phyloP scores from a whole-genome alignment of 2,797 vertebrate genomes.

The Syndactyla subalaris region DNA sequence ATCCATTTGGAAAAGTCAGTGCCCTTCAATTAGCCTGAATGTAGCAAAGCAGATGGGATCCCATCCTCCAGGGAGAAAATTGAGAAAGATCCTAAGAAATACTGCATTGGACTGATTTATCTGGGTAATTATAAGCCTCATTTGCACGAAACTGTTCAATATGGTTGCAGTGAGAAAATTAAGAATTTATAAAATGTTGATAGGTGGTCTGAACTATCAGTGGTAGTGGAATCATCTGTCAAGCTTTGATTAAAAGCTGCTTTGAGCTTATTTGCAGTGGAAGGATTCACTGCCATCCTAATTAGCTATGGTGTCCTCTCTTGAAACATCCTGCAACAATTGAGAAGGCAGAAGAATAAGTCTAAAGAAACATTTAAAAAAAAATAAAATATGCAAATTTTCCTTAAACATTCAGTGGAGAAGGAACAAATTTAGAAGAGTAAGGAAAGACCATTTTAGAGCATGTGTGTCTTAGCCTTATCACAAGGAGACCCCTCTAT shows the following conservation, averaged over 20 bases:
- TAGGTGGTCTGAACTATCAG: conserved; percentile 53
- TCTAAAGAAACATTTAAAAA: neutral
- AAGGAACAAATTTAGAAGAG: neutral
- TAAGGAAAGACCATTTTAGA: neutral
- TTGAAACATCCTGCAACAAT: neutral
- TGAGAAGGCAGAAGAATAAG: neutral
- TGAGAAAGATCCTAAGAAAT: conserved; percentile 79
- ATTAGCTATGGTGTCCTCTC: neutral
- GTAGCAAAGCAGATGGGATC: conserved; percentile 82
- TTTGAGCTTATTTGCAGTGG: neutral
- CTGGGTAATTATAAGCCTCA: conserved; percentile 78
- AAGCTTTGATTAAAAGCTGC: conserved; percentile 17
- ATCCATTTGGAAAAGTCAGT: conserved; percentile 78
- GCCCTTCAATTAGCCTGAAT: conserved; percentile 78
- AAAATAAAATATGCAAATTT: neutral
- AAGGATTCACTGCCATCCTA: neutral
- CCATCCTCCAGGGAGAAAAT: conserved; percentile 74
- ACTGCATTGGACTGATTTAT: conserved; percentile 81
- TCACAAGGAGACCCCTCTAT: neutral
- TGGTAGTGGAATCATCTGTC: conserved; percentile 40
- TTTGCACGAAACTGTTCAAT: conserved; percentile 74
- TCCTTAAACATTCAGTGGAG: neutral
- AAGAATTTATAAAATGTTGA: conserved; percentile 74
- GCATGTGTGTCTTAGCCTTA: neutral
- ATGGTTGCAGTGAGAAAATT: conserved; percentile 68